phyloP scores from a whole-genome alignment of 1,140 invertebrate species.

The Hetaerina americana region DNA sequence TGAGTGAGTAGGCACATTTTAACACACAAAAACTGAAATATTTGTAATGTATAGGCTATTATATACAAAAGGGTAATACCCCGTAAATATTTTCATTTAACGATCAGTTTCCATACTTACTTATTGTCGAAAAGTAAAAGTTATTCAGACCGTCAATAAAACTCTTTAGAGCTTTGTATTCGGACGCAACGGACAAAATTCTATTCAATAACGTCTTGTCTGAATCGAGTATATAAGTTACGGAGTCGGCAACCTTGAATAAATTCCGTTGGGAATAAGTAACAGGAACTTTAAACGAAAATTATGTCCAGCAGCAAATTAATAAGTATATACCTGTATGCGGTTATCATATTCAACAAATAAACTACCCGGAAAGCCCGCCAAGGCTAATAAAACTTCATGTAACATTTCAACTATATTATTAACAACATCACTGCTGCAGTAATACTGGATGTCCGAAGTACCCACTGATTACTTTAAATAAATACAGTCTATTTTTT shows the following conservation, averaged over 20 bases:
- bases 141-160: background rate
- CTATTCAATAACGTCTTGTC: background rate
- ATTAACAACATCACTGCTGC: no score
- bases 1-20: no score
- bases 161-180: background rate
- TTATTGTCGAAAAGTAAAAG: no score
- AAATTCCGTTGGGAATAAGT: background rate
- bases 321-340: background rate
- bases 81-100: no score
- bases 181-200: background rate
- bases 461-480: no score
- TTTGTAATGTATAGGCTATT: no score
- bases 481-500: no score
- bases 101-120: no score
- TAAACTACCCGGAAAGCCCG: background rate
- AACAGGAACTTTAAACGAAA: background rate
- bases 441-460: no score
- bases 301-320: background rate
- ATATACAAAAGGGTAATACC: no score
- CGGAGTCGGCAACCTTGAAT: background rate
- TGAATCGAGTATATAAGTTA: background rate
- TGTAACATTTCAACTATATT: slow-evolving; percentile 5
- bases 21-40: no score
- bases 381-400: background rate
- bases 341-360: background rate